Base-by-base conservation (phyloP, 2,888 invertebrate genomes). In the Eristalinus sepulchralis region DNA sequence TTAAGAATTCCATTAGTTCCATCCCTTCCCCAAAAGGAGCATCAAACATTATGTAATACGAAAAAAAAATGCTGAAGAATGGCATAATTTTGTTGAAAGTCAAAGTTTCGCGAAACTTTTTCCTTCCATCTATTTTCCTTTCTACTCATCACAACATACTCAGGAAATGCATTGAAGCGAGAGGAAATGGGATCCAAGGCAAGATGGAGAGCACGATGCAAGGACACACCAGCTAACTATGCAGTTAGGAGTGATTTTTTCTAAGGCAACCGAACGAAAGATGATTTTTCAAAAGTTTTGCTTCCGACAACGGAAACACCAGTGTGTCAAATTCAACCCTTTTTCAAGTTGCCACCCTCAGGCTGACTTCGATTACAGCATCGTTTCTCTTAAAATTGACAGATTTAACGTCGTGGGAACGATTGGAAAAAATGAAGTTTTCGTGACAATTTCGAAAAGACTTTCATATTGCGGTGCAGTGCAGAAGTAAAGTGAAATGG, bases 211-310 rank as follows among this genome's bases (percentile, higher is more conserved):
- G 62, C 34, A 9, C 33, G 47, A 47, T 47, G 27, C n/a, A 59
- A 33, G 60, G 59, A 71, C 39, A 17, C 57, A 20, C 57, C 59
- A 39, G 57, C 36, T 59, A 59, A 70, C 70, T 59, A 60, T 59
- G 71, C 59, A 60, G n/a, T 60, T 39, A 71, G 57, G 60, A 59
- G 20, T 24, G 39, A 71, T 39, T 71, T 71, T 39, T 39, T 17
- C 47, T 47, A 47, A 17, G 11, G 57, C 57, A 24, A 36, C 36
- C 17, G 1, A 53, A 53, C 31, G 36, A 60, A 39, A 71, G 71
- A 71, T 71, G 71, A 71, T 60, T 71, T 71, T 71, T 71, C 71
- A 71, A 71, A 71, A 71, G 67, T 39, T 71, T 59, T 34, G 39
- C 71, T 36, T 71, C 59, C 71, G 39, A 39, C 39, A 71, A 33